Evolutionary conservation across 2,113 vertebrate species (phyloP).

Genomic region (Cyanoramphus novaezelandiae): DNA sequence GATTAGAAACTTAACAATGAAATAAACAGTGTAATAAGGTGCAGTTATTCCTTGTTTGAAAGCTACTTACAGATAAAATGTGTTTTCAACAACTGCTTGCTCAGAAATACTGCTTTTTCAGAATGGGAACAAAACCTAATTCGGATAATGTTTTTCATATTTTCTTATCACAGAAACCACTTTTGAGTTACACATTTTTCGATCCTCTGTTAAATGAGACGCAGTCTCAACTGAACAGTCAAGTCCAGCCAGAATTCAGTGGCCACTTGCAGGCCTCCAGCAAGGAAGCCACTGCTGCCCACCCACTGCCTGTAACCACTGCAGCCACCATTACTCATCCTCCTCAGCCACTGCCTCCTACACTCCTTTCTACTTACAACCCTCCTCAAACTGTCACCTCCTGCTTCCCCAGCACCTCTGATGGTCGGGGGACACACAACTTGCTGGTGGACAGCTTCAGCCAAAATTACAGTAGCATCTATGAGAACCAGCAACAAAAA

Average conservation of each 20-base stretch:
- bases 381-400: slow-evolving; percentile 77
- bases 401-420: slow-evolving; percentile 86
- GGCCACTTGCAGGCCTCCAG: slow-evolving; percentile 52
- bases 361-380: slow-evolving; percentile 73
- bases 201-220: slow-evolving; percentile 85
- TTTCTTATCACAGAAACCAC: slow-evolving; percentile 74
- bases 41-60: neutral
- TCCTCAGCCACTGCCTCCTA: slow-evolving; percentile 56
- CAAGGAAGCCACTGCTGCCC: slow-evolving; percentile 67
- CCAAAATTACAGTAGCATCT: slow-evolving; percentile 74
- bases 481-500: slow-evolving; percentile 78
- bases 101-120: neutral
- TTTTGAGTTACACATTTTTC: slow-evolving; percentile 76
- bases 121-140: neutral
- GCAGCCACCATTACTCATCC: slow-evolving; percentile 39
- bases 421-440: slow-evolving; percentile 85
- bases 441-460: slow-evolving; percentile 77
- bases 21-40: neutral
- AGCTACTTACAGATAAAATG: neutral
- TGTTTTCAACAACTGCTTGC: neutral
- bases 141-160: neutral
- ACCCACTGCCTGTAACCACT: neutral
- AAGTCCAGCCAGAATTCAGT: slow-evolving; percentile 66
- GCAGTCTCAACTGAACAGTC: slow-evolving; percentile 81
- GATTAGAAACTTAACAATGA: neutral